Conservation (phyloP, 92 coral and sea anemone species). For the Phenganax subtilis region DNA sequence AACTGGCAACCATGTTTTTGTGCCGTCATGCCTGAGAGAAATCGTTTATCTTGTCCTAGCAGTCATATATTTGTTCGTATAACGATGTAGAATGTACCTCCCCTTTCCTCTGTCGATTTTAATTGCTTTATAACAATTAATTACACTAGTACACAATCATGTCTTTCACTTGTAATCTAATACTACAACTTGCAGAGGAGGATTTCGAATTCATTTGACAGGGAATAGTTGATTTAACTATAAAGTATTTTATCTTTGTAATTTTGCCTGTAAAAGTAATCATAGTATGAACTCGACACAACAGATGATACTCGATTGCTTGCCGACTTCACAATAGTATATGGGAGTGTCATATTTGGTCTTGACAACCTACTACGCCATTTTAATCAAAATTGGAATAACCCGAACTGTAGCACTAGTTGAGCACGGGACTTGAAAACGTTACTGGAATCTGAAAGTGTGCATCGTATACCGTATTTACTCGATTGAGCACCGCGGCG, state of each 20-base stretch:
- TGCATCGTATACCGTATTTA: not conserved
- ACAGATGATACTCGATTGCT: slow-evolving; percentile 26
- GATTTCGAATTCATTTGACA: not conserved
- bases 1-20: not conserved
- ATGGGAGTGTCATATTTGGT: slow-evolving; percentile 27
- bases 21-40: not conserved
- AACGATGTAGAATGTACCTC: not conserved
- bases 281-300: not conserved
- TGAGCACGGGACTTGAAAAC: slow-evolving; percentile 11
- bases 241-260: not conserved
- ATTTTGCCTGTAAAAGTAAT: not conserved
- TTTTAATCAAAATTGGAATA: not conserved
- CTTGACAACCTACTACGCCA: not conserved
- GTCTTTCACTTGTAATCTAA: not conserved
- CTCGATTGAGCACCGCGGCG: too few relatives aligned
- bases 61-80: slow-evolving; percentile 13
- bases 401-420: not conserved
- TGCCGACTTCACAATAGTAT: not conserved
- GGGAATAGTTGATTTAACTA: not conserved
- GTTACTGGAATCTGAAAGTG: slow-evolving; percentile 30
- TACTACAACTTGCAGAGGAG: not conserved
- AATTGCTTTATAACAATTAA: slow-evolving; percentile 3
- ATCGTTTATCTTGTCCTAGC: slow-evolving; percentile 26
- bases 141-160: not conserved
- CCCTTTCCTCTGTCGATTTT: slow-evolving; percentile 1